These are phyloP conservation scores for Oedothorax gibbosus DNA, from an alignment of 1,140 invertebrate species.

Conservation along the genomic window DNA sequence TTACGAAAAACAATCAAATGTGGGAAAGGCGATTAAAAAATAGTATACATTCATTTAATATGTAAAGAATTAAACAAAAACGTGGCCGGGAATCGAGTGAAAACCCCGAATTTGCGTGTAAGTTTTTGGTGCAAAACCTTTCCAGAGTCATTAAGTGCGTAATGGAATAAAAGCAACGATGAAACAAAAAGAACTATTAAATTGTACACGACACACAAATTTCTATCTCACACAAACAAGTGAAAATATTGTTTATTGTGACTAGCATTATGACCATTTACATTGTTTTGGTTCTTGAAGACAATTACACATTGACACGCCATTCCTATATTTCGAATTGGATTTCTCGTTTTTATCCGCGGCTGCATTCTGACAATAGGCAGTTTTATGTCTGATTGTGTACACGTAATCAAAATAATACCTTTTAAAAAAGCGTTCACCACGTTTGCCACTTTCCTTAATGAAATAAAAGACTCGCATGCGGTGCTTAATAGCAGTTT, in stretches of 20 bases:
- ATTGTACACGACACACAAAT: slow-evolving; percentile 57
- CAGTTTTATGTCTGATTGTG: slow-evolving; percentile 54
- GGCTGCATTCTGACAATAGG: slow-evolving; percentile 37
- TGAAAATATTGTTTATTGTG: slow-evolving; percentile 58
- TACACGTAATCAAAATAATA: slow-evolving; percentile 50
- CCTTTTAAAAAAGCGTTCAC: slow-evolving; percentile 13
- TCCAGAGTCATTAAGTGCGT: slow-evolving; percentile 53
- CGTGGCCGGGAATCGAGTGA: slow-evolving; percentile 16
- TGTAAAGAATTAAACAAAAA: slow-evolving; percentile 15
- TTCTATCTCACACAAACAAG: slow-evolving; percentile 51
- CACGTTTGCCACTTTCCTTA: slow-evolving; percentile 24
- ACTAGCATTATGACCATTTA: slow-evolving; percentile 58
- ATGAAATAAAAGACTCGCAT: slow-evolving; percentile 22
- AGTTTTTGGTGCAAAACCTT: slow-evolving; percentile 25
- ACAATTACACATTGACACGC: slow-evolving; percentile 51
- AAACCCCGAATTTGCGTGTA: slow-evolving; percentile 31
- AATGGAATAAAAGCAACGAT: slow-evolving; percentile 58
- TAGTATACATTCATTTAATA: slow-evolving; percentile 32
- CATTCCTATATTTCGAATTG: slow-evolving; percentile 54
- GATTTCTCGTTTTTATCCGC: slow-evolving; percentile 17
- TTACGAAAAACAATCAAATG: slow-evolving; percentile 48
- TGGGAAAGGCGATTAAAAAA: slow-evolving; percentile 30
- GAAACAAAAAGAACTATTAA: slow-evolving; percentile 58
- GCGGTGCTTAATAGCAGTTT: neutral
- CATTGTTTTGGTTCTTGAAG: slow-evolving; percentile 55